These are phyloP conservation scores for Argopecten irradians DNA, from an alignment of 1,140 invertebrate genomes.

Conservation along the genomic window DNA sequence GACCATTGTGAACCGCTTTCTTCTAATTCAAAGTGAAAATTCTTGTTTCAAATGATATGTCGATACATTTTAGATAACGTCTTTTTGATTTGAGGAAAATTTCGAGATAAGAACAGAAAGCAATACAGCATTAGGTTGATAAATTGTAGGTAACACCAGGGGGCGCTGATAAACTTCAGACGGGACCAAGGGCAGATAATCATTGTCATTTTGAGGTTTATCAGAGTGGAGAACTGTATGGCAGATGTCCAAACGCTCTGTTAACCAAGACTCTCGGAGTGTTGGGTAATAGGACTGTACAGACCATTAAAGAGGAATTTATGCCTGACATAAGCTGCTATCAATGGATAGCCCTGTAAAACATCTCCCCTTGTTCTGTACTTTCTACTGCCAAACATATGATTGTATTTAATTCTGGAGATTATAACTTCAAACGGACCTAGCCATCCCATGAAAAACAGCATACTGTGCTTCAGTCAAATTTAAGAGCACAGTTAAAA, in stretches of 20 bases:
- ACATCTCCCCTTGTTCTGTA: not conserved
- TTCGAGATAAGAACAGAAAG: not conserved
- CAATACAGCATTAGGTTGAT: not conserved
- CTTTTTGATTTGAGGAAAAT: constrained; percentile 18
- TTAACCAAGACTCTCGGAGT: not conserved
- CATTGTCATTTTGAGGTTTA: not conserved
- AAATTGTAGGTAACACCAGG: constrained; percentile 21
- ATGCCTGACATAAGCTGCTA: not conserved
- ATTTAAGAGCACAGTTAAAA: not conserved
- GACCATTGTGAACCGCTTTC: constrained; percentile 7
- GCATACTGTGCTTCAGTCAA: not conserved
- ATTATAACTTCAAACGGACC: not conserved
- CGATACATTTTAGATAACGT: constrained; percentile 22
- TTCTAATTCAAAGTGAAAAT: constrained; percentile 19
- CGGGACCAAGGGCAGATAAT: not conserved
- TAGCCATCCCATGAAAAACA: not conserved
- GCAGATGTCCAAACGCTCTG: not conserved
- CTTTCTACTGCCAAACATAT: not conserved
- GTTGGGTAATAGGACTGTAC: constrained; percentile 7
- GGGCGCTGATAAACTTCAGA: constrained; percentile 7
- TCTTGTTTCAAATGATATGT: constrained; percentile 4
- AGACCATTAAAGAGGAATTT: not conserved
- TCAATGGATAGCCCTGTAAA: not conserved
- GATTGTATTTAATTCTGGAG: not conserved
- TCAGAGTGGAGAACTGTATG: constrained; percentile 6